Base-by-base conservation (phyloP, 2,888 invertebrate genomes). In the Actias luna region DNA sequence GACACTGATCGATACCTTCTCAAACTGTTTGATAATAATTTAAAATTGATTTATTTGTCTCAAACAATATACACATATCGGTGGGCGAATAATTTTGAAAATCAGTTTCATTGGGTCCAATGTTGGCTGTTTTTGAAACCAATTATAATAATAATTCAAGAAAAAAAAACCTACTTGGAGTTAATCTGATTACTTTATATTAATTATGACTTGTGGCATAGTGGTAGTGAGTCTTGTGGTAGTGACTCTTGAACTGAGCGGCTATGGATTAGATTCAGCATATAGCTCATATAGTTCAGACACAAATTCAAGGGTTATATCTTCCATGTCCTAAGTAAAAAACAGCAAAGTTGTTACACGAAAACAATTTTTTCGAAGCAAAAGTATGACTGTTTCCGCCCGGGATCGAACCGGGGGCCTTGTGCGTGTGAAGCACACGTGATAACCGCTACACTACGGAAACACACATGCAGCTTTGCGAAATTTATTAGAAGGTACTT, bases 391-490 rank as follows among this genome's bases (percentile, higher is more conserved):
- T 94, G 94, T 94, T 94, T 94, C 94, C 94, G 94, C 94, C 94
- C 94, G 94, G 94, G 94, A 94, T 94, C 94, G 94, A 94, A 94
- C 94, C 94, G 94, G 94, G 94, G 94, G 89, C 93, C 93, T 94
- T 94, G 95, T 95, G 95, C 95, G 95, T 95, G 95, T 95, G 95
- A 95, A 95, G 95, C 95, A 95, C 95, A 95, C 95, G 95, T 95
- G 95, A 95, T 95, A 95, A 95, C 95, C 95, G 94, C 95, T 95
- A 95, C 95, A 95, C 95, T 95, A 95, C 95, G 94, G 94, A 94
- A 94, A 94, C 94, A 29, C 14, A 7, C 0, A 4, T 0, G 0
- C 0, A n/a, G 2, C 1, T 16, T 4, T 16, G n/a, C 2, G 12
- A 46, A 46, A 46, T 46, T 46, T 46, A 10, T n/a, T n/a, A n/a